These are phyloP conservation scores for Danaus chrysippus DNA, from an alignment of 2,888 invertebrate genomes.

Conservation along the genomic window DNA sequence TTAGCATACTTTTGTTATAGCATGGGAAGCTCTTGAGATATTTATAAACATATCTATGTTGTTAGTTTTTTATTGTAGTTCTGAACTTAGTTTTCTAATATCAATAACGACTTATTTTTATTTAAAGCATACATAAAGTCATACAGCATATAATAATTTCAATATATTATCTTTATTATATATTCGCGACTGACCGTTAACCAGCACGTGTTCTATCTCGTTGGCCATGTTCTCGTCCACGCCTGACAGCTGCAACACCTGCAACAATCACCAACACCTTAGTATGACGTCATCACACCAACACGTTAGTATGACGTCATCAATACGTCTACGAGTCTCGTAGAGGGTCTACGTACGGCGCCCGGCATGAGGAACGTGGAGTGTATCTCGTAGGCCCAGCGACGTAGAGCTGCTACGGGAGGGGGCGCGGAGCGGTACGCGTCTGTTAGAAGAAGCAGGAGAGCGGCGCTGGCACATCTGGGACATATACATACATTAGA, in stretches of 20 bases:
- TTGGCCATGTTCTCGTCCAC: constrained; percentile 93
- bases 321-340: neutral
- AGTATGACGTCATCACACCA: neutral
- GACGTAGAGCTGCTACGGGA: constrained; percentile 77
- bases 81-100: too few relatives aligned
- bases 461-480: constrained; percentile 68
- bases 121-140: too few relatives aligned
- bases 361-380: constrained; percentile 96
- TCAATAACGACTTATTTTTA: too few relatives aligned
- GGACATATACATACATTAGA: too few relatives aligned
- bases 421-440: constrained; percentile 84
- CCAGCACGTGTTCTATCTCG: constrained; percentile 92
- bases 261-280: constrained; percentile 39
- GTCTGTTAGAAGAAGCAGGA: constrained; percentile 95
- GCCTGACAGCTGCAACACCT: constrained; percentile 89
- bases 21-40: too few relatives aligned
- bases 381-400: constrained; percentile 99
- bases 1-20: too few relatives aligned
- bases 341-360: constrained; percentile 77
- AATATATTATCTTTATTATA: too few relatives aligned
- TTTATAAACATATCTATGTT: too few relatives aligned
- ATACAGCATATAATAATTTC: too few relatives aligned
- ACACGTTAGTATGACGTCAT: neutral
- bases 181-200: constrained; percentile 76
- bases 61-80: too few relatives aligned